Evolutionary conservation across 2,113 vertebrate genomes (phyloP).

Genomic region (Amphilophus citrinellus): DNA sequence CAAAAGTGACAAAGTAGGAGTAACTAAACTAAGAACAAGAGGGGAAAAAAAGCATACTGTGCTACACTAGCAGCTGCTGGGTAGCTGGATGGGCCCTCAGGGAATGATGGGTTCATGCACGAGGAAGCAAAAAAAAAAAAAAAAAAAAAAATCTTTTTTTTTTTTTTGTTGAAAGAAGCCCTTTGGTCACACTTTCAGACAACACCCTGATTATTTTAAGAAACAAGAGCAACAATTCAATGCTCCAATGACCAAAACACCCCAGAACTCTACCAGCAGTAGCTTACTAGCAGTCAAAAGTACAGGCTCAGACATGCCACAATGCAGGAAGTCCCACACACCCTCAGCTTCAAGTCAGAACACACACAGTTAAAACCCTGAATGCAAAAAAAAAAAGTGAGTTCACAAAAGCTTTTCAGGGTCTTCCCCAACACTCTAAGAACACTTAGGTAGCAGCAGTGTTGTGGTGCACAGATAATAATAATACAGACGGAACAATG

Average conservation of each 20-base stretch:
- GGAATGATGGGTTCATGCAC: slow-evolving; percentile 54
- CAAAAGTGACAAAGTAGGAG: not conserved
- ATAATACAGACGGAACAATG: not conserved
- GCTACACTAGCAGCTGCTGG: slow-evolving; percentile 64
- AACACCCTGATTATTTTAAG: slow-evolving; percentile 74
- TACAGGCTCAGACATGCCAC: slow-evolving; percentile 68
- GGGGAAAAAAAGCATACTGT: slow-evolving; percentile 24
- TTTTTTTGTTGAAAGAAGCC: slow-evolving; percentile 25
- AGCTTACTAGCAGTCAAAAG: slow-evolving; percentile 21
- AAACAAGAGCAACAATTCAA: slow-evolving; percentile 47
- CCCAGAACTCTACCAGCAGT: not conserved
- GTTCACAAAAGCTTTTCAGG: not conserved
- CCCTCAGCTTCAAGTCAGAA: slow-evolving; percentile 57
- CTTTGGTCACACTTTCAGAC: slow-evolving; percentile 48
- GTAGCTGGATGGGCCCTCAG: slow-evolving; percentile 37
- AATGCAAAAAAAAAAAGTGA: not conserved
- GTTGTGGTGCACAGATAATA: not conserved
- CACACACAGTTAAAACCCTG: slow-evolving; percentile 20
- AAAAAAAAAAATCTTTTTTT: not conserved
- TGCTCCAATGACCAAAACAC: slow-evolving; percentile 23
- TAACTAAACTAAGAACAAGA: slow-evolving; percentile 18
- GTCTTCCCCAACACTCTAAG: not conserved
- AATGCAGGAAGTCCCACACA: slow-evolving; percentile 46
- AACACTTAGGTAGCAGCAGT: not conserved
- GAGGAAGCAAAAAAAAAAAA: slow-evolving; percentile 32